Evolutionary conservation across 2,888 invertebrate genomes (phyloP).

Genomic region (Macrosoma leucophasiata): DNA sequence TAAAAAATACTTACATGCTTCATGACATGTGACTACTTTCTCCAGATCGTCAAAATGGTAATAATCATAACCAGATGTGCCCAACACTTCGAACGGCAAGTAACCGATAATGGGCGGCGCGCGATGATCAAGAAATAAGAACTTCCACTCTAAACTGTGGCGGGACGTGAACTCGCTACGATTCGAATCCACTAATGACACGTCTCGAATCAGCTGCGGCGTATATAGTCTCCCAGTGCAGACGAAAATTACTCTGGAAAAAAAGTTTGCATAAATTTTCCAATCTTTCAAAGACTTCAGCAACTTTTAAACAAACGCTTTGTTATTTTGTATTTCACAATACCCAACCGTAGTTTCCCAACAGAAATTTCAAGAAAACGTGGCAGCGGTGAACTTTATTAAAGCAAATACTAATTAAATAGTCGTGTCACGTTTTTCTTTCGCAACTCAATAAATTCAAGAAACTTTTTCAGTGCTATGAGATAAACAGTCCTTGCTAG

Average conservation of each 20-base stretch:
- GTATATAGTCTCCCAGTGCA: slow-evolving; percentile 88
- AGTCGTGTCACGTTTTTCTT: no score
- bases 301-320: no score
- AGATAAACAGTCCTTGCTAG: no score
- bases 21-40: slow-evolving; percentile 89
- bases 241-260: slow-evolving; percentile 81
- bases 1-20: slow-evolving; percentile 80
- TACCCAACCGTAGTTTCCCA: no score
- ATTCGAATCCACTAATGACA: slow-evolving; percentile 84
- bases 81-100: slow-evolving; percentile 94
- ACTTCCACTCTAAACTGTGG: slow-evolving; percentile 97
- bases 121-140: slow-evolving; percentile 92
- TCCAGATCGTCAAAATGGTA: slow-evolving; percentile 96
- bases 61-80: slow-evolving; percentile 97
- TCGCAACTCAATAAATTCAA: no score
- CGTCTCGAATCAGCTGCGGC: slow-evolving; percentile 89
- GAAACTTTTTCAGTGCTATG: no score
- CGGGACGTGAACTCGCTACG: slow-evolving; percentile 93
- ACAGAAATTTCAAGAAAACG: no score
- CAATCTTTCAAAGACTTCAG: no score
- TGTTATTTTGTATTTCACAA: no score
- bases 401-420: no score
- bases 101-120: slow-evolving; percentile 95
- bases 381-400: no score
- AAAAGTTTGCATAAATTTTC: no score